Percentiles rank a stretch among this genome's conserved stretches.
Evolutionary conservation across 2,888 invertebrate genomes (phyloP).

Genomic region (Anarsia innoxiella): DNA sequence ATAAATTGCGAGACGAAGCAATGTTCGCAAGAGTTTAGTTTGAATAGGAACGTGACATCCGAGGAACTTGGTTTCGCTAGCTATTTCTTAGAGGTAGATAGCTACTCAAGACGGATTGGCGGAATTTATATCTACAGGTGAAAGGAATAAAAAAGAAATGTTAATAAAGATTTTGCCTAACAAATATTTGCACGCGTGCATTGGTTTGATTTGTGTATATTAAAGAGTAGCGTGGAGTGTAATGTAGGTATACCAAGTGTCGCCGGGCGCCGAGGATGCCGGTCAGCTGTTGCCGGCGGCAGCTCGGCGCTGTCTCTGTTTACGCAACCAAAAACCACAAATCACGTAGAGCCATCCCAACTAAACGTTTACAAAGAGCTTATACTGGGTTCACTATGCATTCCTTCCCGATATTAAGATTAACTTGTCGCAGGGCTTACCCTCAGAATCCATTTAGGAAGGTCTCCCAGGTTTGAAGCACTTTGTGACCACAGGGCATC

Average conservation of each 20-base stretch:
- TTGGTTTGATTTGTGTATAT: constrained; percentile 1
- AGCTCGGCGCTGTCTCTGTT: constrained; percentile 24
- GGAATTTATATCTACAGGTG: no score
- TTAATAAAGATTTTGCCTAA: no score
- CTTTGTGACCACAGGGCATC: constrained; percentile 11
- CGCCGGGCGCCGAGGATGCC: background rate
- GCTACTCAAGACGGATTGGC: no score
- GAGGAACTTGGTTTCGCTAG: no score
- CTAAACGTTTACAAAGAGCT: constrained; percentile 33
- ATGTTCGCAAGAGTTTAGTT: no score
- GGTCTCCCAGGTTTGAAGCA: constrained; percentile 4
- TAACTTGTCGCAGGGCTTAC: constrained; percentile 8
- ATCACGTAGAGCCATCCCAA: constrained; percentile 37
- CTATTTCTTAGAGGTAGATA: no score
- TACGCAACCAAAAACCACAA: constrained; percentile 41
- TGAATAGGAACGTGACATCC: no score
- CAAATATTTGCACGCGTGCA: no score
- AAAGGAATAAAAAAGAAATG: no score
- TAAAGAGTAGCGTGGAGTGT: no score
- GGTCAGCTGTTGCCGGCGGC: constrained; percentile 7
- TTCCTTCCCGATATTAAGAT: constrained; percentile 8
- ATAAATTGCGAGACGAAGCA: no score
- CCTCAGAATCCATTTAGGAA: constrained; percentile 11
- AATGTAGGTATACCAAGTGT: background rate
- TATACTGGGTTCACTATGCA: constrained; percentile 21